Conservation (phyloP, 2,797 vertebrate species). For the Anguilla anguilla region DNA sequence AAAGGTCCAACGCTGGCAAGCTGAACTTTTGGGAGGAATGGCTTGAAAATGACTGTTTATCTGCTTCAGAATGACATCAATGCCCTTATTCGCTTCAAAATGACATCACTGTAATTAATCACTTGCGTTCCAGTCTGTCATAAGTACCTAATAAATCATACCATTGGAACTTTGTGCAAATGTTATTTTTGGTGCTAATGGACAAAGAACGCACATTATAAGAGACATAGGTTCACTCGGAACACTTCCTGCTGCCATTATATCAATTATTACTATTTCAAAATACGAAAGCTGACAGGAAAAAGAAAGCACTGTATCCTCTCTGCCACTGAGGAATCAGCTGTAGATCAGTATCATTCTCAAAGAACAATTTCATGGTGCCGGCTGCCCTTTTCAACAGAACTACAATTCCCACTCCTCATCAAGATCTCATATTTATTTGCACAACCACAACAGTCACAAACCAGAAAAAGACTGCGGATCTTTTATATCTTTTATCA, state of each 20-base stretch:
- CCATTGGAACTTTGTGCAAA: neutral
- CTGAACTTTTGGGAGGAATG: neutral
- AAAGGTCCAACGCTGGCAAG: neutral
- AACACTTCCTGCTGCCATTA: neutral
- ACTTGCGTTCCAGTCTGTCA: neutral
- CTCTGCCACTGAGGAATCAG: neutral
- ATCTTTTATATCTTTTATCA: neutral
- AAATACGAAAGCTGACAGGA: neutral
- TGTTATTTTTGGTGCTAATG: slow-evolving; percentile 8
- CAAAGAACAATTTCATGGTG: neutral
- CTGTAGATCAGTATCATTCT: neutral
- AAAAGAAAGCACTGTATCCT: neutral
- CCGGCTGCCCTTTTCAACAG: neutral
- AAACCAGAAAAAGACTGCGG: neutral
- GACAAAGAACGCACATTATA: neutral
- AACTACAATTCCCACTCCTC: neutral
- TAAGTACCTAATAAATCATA: neutral
- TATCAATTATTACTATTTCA: neutral
- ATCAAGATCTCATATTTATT: neutral
- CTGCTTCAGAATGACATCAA: neutral
- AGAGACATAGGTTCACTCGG: neutral
- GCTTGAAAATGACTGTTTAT: neutral
- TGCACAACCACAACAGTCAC: neutral
- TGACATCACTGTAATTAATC: slow-evolving; percentile 7
- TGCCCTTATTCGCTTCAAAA: neutral